Evolutionary conservation across 2,797 vertebrate species (phyloP), one percentile per base, ranked within the genome.

Genomic region (Aotus griseimembra): DNA sequence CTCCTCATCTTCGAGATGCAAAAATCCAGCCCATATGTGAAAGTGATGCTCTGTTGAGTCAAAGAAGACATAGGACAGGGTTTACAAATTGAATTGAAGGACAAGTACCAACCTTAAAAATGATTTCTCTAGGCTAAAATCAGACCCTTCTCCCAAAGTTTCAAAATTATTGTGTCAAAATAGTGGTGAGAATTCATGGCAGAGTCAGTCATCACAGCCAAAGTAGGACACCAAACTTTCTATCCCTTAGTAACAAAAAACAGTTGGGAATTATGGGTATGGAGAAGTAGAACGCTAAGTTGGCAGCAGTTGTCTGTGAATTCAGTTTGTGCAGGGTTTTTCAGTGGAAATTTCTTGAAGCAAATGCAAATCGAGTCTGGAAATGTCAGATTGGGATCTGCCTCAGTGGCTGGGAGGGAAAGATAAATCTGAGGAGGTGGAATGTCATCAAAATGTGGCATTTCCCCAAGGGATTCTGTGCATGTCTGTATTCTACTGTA

Each of bases 1-100:
- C 97, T 98, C 95, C 98, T 97, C 92, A 81, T 58, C 84, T 88
- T 39, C 75, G 97, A 97, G 96, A 96, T 97, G 97, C 96, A 98
- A 97, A 97, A 97, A 97, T 70, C 77, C 90, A 97, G 83, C 70
- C 89, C 39, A 46, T 90, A 89, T 85, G 94, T 95, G 91, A 94
- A 97, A 97, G 96, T 91, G 90, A 95, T 93, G 88, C 98, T 96
- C 97, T 96, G 36, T 30, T 97, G 90, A 96, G 91, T 98, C 96
- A 96, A 86, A 97, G 85, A 94, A 75, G 52, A 96, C 52, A 3
- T 50, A 57, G 57, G 52, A 81, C 61, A 86, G 83, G 64, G 79
- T 97, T 97, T 98, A 92, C 85, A 98, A 97, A 98, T 3, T 55
- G 83, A 94, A 94, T 4, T 67, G 48, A 92, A 96, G 87, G 80